A percentile compares a stretch with the other conserved stretches of the same genome.
Conservation (phyloP, 1,140 invertebrate species). For the Sesamia nonagrioides region DNA sequence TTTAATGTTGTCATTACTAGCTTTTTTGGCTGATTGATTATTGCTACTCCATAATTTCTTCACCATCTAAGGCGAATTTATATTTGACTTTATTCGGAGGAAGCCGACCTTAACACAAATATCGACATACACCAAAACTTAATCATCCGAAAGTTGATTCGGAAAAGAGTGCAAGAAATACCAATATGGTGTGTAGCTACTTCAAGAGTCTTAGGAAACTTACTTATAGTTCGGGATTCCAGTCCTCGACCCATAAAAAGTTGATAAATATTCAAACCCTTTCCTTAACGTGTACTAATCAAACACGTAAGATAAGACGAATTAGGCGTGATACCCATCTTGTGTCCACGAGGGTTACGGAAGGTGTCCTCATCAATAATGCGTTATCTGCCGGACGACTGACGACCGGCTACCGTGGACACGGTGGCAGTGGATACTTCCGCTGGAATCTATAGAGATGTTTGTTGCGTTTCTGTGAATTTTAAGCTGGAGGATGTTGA, state of each 20-base stretch:
- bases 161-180: no score
- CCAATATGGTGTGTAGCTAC: no score
- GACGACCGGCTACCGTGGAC: slow-evolving; percentile 68
- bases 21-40: no score
- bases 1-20: no score
- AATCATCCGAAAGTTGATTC: no score
- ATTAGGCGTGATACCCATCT: slow-evolving; percentile 27
- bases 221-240: no score
- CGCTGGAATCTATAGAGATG: slow-evolving; percentile 57
- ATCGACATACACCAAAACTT: no score
- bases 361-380: slow-evolving; percentile 66
- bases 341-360: slow-evolving; percentile 26
- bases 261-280: not conserved
- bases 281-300: slow-evolving; percentile 12
- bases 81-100: no score
- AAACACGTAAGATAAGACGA: slow-evolving; percentile 30
- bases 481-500: not conserved
- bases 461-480: not conserved
- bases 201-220: no score
- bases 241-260: not conserved
- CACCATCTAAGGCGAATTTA: no score
- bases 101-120: no score
- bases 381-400: slow-evolving; percentile 65
- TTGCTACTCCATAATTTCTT: no score
- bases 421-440: slow-evolving; percentile 52